A percentile compares a stretch with the other conserved stretches of the same genome.
Conservation (phyloP, 2,113 vertebrate genomes). For the Cnemophilus loriae region DNA sequence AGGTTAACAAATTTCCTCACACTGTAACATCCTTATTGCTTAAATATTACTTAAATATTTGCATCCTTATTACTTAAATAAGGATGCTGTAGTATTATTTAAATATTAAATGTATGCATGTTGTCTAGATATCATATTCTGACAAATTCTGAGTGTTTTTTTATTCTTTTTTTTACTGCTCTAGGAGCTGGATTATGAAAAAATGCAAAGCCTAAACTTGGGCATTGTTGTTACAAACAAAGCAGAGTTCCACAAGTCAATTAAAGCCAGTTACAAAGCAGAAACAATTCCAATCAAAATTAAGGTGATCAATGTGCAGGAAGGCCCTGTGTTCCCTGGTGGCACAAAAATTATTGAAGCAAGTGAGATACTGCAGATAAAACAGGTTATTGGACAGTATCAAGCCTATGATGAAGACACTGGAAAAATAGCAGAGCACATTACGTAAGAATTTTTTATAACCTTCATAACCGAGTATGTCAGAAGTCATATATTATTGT, state of each 20-base stretch:
- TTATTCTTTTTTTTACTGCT: neutral
- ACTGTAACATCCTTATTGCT: neutral
- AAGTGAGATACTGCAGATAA: constrained; percentile 44
- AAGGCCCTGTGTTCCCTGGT: constrained; percentile 70
- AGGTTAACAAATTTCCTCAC: neutral
- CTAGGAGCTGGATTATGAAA: constrained; percentile 76
- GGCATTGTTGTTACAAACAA: constrained; percentile 74
- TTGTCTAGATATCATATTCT: neutral
- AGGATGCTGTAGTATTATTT: neutral
- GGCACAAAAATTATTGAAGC: constrained; percentile 17
- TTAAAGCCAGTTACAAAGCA: constrained; percentile 46
- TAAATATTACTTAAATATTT: neutral
- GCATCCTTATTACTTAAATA: neutral
- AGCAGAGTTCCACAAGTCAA: constrained; percentile 76
- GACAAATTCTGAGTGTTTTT: neutral
- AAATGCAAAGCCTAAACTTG: constrained; percentile 59
- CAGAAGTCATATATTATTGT: neutral
- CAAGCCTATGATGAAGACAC: constrained; percentile 73
- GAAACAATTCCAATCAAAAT: constrained; percentile 71
- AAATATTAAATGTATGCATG: neutral
- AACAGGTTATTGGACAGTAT: constrained; percentile 68
- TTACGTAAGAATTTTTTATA: constrained; percentile 63
- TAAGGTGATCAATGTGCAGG: constrained; percentile 70
- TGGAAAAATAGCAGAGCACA: constrained; percentile 18
- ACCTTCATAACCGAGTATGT: neutral